Percentiles rank a stretch among this genome's conserved stretches.
Conservation (phyloP, 2,797 vertebrate species). For the Clamator glandarius region DNA sequence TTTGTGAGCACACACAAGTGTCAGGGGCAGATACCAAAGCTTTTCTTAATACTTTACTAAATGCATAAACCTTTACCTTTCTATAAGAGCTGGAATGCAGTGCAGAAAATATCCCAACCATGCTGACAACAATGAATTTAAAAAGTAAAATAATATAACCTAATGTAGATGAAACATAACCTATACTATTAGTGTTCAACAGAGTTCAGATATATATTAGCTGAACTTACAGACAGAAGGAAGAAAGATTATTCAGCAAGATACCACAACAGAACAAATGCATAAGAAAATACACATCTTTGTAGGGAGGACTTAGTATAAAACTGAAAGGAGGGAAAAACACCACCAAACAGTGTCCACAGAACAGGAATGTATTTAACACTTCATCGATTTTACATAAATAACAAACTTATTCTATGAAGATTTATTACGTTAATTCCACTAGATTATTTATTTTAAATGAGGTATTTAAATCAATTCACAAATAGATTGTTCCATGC, state of each 20-base stretch:
- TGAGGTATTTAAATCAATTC: conserved; percentile 70
- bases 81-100: background rate
- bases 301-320: background rate
- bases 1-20: background rate
- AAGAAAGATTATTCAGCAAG: conserved; percentile 11
- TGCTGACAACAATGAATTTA: background rate
- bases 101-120: background rate
- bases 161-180: background rate
- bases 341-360: background rate
- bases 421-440: conserved; percentile 66
- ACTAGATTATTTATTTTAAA: conserved; percentile 66
- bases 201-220: background rate
- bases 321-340: background rate
- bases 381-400: conserved; percentile 55
- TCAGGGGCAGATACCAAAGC: background rate
- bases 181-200: background rate
- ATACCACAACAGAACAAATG: conserved; percentile 3
- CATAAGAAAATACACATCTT: background rate
- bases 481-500: conserved; percentile 64
- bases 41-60: background rate
- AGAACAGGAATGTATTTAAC: conserved; percentile 62
- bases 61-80: background rate
- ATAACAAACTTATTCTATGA: conserved; percentile 50
- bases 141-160: background rate
- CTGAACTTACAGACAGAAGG: background rate